These are phyloP conservation scores for Drosophila ustulata DNA, from an alignment of 2,888 invertebrate species.

Conservation along the genomic window DNA sequence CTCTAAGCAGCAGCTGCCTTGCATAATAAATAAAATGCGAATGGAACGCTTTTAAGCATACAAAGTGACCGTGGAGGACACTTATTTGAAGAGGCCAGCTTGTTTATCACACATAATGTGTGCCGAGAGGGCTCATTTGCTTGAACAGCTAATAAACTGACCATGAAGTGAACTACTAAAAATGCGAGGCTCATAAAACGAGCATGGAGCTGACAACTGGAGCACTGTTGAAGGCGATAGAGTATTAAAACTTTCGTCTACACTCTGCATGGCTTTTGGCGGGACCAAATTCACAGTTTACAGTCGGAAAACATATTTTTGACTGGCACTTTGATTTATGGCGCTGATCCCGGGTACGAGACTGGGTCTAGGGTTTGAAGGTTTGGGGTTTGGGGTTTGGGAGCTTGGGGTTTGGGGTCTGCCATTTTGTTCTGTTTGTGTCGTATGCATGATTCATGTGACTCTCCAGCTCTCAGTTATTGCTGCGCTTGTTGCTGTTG, in stretches of 20 bases:
- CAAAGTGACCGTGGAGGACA: conserved; percentile 10
- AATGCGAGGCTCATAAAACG: conserved; percentile 1
- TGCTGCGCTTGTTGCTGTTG: conserved; percentile 20
- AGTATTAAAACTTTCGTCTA: conserved; percentile 7
- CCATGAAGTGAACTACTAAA: not conserved
- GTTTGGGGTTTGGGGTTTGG: not conserved
- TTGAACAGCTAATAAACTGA: conserved; percentile 1
- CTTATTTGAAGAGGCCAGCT: not conserved
- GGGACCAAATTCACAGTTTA: conserved; percentile 31
- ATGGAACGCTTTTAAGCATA: not conserved
- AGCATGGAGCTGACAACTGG: not conserved
- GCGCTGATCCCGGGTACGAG: conserved; percentile 25
- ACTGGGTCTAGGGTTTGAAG: not conserved
- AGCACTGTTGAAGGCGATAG: not conserved
- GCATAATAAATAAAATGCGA: not conserved
- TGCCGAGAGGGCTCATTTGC: not conserved
- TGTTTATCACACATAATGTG: conserved; percentile 4
- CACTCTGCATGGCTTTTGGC: not conserved
- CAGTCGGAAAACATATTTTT: conserved; percentile 70
- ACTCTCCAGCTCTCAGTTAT: conserved; percentile 25
- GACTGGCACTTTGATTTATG: conserved; percentile 74
- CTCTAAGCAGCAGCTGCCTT: not conserved
- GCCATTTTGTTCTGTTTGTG: conserved; percentile 64
- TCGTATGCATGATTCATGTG: conserved; percentile 77
- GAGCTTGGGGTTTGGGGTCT: not conserved